phyloP scores from a whole-genome alignment of 2,888 invertebrate species.

The Agriopis aurantiaria region DNA sequence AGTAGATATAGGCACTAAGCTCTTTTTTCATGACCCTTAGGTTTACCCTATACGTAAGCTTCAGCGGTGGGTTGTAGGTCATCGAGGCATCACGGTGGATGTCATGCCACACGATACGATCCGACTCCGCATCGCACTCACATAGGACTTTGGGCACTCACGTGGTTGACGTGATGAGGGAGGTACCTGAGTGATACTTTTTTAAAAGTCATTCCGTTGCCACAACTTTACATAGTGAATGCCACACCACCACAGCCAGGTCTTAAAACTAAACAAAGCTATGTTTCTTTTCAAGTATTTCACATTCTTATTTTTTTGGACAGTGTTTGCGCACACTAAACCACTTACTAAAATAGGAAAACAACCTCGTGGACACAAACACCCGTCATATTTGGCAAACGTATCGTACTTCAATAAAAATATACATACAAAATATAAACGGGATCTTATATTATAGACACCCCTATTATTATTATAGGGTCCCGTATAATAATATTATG shows the following conservation, averaged over 20 bases:
- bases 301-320: slow-evolving; percentile 9
- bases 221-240: too few species aligned
- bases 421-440: slow-evolving; percentile 40
- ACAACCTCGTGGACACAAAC: slow-evolving; percentile 30
- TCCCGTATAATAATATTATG: slow-evolving; percentile 66
- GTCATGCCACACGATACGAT: too few species aligned
- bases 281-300: background rate
- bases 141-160: too few species aligned
- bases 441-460: slow-evolving; percentile 14
- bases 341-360: slow-evolving; percentile 37
- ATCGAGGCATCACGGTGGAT: too few species aligned
- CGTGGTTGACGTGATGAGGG: too few species aligned
- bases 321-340: slow-evolving; percentile 30
- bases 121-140: too few species aligned
- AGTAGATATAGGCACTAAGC: background rate
- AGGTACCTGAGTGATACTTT: too few species aligned
- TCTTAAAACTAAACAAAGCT: too few species aligned
- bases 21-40: background rate
- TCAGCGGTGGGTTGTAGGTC: too few species aligned
- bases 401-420: slow-evolving; percentile 44
- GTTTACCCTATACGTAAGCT: too few species aligned
- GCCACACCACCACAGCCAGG: too few species aligned
- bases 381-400: slow-evolving; percentile 35
- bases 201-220: too few species aligned
- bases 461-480: slow-evolving; percentile 37